phyloP scores from a whole-genome alignment of 2,888 invertebrate species.

The Chaitophorus viminalis region DNA sequence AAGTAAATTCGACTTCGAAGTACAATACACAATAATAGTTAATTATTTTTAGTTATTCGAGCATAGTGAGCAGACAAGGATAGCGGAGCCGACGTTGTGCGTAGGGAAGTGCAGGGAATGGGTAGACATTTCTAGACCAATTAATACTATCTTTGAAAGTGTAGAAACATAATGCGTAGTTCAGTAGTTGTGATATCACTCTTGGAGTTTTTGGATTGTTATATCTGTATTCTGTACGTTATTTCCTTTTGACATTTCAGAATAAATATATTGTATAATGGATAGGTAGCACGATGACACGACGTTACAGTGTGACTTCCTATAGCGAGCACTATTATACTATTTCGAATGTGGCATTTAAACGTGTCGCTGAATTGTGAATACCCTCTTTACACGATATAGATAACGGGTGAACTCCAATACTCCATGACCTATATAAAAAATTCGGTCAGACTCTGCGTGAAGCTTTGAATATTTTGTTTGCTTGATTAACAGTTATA shows the following conservation, averaged over 20 bases:
- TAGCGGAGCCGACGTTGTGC: too few species aligned
- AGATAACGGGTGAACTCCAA: background rate
- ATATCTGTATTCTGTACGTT: background rate
- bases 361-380: background rate
- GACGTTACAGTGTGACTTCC: background rate
- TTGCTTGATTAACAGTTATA: background rate
- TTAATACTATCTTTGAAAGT: too few species aligned
- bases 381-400: background rate
- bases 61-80: too few species aligned
- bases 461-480: background rate
- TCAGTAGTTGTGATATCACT: background rate
- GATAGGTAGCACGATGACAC: too few species aligned
- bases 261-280: background rate
- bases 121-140: too few species aligned
- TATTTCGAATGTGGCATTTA: slow-evolving; percentile 2
- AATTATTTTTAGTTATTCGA: too few species aligned
- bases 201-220: background rate
- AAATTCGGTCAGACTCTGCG: background rate
- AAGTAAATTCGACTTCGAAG: too few species aligned
- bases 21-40: too few species aligned
- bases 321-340: background rate
- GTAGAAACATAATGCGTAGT: too few species aligned
- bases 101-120: too few species aligned
- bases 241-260: background rate
- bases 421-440: background rate